Conservation (phyloP, 2,113 vertebrate genomes). For the Chloroceryle aenea region DNA sequence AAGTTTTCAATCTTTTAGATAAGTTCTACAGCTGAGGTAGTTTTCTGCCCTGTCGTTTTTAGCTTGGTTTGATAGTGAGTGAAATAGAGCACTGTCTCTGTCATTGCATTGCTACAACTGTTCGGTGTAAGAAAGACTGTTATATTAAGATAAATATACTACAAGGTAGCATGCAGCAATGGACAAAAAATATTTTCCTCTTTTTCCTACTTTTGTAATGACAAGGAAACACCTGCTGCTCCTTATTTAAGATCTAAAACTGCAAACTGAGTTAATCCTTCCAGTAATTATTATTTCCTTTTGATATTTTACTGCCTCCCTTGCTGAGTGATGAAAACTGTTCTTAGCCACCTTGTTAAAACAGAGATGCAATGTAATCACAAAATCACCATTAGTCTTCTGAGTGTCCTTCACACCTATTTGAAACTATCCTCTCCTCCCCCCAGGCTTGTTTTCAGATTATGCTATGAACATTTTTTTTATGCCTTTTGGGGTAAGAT, state of each 20-base stretch:
- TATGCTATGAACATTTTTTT: not conserved
- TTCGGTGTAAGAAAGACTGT: not conserved
- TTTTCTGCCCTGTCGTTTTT: not conserved
- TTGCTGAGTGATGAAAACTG: not conserved
- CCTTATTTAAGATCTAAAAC: slow-evolving; percentile 12
- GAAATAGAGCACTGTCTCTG: not conserved
- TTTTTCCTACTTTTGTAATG: not conserved
- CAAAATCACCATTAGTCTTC: not conserved
- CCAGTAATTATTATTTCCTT: slow-evolving; percentile 15
- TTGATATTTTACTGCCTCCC: not conserved
- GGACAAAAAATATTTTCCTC: not conserved
- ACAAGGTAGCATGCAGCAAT: not conserved
- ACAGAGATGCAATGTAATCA: not conserved
- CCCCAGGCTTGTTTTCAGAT: not conserved
- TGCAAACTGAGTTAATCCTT: slow-evolving; percentile 28
- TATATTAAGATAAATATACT: not conserved
- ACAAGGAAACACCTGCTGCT: not conserved
- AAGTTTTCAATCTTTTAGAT: not conserved
- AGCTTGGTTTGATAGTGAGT: not conserved
- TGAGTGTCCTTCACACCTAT: not conserved
- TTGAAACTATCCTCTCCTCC: not conserved
- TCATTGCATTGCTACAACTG: not conserved
- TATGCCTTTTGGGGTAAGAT: not conserved
- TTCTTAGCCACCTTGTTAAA: not conserved
- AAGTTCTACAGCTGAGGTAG: not conserved